Evolutionary conservation across 2,888 invertebrate species (phyloP).

Genomic region (Agrotis clavis): DNA sequence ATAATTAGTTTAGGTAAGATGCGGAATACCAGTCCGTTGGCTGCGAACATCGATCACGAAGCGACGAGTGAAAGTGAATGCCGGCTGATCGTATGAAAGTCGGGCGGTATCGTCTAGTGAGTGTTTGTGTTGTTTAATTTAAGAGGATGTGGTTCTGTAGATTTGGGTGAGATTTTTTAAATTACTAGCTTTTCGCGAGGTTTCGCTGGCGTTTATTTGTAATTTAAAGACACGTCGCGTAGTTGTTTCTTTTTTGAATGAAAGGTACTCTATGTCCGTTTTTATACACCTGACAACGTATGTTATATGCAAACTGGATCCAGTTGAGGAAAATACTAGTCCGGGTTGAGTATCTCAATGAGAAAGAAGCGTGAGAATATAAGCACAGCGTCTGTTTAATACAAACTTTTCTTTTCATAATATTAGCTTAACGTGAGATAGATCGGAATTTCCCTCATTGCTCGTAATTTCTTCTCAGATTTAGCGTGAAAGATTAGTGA

Average conservation of each 20-base stretch:
- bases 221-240: too few species aligned
- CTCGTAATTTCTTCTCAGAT: constrained; percentile 36
- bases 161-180: not conserved
- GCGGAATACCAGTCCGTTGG: constrained; percentile 39
- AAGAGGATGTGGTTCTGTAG: not conserved
- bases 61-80: constrained; percentile 48
- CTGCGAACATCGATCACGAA: constrained; percentile 49
- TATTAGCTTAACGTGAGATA: constrained; percentile 21
- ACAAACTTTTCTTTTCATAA: constrained; percentile 28
- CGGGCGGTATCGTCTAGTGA: constrained; percentile 11
- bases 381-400: not conserved
- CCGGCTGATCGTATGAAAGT: constrained; percentile 43
- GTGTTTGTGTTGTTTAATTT: not conserved
- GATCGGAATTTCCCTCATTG: constrained; percentile 25
- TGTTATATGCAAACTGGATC: too few species aligned
- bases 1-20: constrained; percentile 49
- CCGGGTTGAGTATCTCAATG: too few species aligned
- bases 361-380: not conserved
- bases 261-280: too few species aligned
- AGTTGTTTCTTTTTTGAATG: too few species aligned
- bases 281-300: too few species aligned
- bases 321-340: not conserved
- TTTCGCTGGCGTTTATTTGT: too few species aligned
- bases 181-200: not conserved
- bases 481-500: constrained; percentile 28